Base-by-base conservation (phyloP, 2,797 vertebrate genomes). In the Clarias laeviceps region DNA sequence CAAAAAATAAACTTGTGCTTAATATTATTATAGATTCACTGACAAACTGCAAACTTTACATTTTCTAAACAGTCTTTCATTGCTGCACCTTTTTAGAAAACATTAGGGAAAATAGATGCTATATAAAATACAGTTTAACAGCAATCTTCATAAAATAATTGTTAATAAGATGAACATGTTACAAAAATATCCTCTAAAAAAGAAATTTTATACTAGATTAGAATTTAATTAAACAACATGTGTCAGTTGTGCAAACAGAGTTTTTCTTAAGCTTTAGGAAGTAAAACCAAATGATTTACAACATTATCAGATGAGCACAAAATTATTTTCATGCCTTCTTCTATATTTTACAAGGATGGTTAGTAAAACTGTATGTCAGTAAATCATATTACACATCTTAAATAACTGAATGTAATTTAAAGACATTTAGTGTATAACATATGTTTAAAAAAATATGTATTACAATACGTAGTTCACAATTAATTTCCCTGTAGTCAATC, bases 331-430 rank as follows among this genome's bases (percentile, higher is more conserved):
- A 32, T 14, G 62, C n/a, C 40, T 80, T 80, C 24, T 37, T 78
- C 18, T 62, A 37, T 14, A 34, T 6, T 50, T 12, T 50, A 12
- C 45, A 50, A 59, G 8, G 2, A 57, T 1, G 29, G 2, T 50
- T 20, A 80, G 7, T 50, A 66, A 80, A 50, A 14, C 45, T 12
- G 11, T 29, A 45, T 64, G 27, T 64, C 7, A 45, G 6, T 15
- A 78, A 37, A 61, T 78, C 14, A 61, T 78, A 61, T 78, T 59
- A 78, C 34, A 20, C 32, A 29, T 77, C 29, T 24, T 37, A 61
- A 37, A 76, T 12, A 76, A 56, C 27, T 56, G 69, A 45, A 45
- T 54, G 50, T 22, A 17, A 45, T 64, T 64, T n/a, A 27, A 64
- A 54, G 37, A 22, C 40, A 80, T 65, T 50, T 29, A 45, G 12